phyloP scores from a whole-genome alignment of 2,797 vertebrate species.

The Anguilla megastoma region DNA sequence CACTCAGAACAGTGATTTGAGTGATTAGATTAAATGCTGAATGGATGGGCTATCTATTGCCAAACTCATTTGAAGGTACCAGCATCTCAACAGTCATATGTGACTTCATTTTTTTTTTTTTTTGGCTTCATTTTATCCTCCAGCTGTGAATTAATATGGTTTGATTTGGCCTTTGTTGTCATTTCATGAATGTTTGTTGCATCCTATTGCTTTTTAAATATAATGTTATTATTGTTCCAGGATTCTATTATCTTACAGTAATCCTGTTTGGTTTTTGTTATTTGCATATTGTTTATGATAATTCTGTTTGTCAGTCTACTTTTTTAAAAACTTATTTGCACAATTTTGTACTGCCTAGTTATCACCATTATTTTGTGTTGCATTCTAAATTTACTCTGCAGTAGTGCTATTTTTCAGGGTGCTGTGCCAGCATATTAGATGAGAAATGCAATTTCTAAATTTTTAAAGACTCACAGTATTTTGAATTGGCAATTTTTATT shows the following conservation, averaged over 20 bases:
- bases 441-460: neutral
- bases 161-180: neutral
- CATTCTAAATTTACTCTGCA: neutral
- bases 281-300: neutral
- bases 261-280: neutral
- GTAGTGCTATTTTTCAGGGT: neutral
- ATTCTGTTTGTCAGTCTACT: neutral
- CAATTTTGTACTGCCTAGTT: neutral
- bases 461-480: constrained; percentile 35
- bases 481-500: neutral
- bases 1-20: neutral
- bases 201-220: neutral
- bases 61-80: neutral
- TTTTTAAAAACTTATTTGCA: neutral
- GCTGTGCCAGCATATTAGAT: neutral
- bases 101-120: neutral
- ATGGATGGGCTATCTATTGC: neutral
- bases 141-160: neutral
- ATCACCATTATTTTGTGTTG: neutral
- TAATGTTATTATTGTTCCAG: neutral
- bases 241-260: neutral
- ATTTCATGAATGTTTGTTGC: neutral
- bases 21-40: neutral
- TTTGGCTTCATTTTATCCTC: neutral
- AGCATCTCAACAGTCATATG: neutral